A percentile compares a stretch with the other conserved stretches of the same genome.
Conservation (phyloP, 2,113 vertebrate genomes). For the Platysternon megacephalum region DNA sequence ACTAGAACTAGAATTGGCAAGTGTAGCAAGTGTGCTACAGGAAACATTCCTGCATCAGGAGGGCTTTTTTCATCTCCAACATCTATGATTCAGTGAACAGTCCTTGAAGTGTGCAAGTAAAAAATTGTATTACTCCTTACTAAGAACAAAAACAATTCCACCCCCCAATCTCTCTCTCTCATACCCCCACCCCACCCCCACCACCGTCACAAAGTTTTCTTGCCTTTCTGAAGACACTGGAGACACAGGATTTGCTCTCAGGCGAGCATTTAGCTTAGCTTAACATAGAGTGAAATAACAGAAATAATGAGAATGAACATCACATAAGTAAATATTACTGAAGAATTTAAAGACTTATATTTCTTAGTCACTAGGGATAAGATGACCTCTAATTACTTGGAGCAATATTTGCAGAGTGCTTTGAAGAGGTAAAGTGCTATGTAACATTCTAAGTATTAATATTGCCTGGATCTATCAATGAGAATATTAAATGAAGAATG, state of each 20-base stretch:
- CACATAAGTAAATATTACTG: not conserved
- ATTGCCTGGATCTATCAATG: not conserved
- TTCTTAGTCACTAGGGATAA: not conserved
- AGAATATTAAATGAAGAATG: not conserved
- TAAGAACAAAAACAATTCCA: not conserved
- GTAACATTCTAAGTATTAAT: not conserved
- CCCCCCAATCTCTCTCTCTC: no score
- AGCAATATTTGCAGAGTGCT: not conserved
- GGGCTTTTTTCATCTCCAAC: not conserved
- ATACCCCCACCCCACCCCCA: no score
- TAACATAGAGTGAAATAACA: not conserved
- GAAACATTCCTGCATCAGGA: not conserved
- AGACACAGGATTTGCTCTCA: not conserved
- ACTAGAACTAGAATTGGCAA: not conserved
- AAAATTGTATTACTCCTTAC: not conserved
- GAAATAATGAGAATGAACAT: not conserved
- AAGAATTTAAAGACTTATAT: not conserved
- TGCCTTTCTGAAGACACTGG: not conserved
- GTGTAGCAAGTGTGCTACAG: not conserved
- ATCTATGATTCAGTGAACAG: not conserved
- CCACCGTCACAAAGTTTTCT: not conserved
- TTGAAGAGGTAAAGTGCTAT: not conserved
- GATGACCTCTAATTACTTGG: not conserved
- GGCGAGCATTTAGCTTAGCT: not conserved
- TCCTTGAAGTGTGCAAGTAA: not conserved